Conservation (phyloP, 2,113 vertebrate genomes). For the Chloebia gouldiae region DNA sequence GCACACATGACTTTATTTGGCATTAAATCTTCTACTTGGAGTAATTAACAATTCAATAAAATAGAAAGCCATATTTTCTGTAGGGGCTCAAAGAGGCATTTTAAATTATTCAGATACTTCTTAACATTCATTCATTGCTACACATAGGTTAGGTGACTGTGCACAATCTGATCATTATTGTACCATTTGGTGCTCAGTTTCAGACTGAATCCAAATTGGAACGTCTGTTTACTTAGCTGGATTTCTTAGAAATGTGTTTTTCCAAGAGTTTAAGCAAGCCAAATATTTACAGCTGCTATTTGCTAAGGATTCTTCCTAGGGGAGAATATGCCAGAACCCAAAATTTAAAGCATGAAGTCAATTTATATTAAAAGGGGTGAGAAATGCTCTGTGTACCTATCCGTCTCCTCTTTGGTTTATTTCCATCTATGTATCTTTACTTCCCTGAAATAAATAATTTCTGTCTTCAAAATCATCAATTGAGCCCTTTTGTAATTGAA, state of each 20-base stretch:
- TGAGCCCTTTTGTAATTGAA: background rate
- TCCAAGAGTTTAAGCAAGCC: background rate
- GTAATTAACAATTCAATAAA: background rate
- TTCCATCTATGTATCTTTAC: background rate
- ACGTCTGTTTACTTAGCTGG: background rate
- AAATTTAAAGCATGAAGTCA: background rate
- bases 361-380: background rate
- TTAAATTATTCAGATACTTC: background rate
- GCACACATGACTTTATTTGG: background rate
- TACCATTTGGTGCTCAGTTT: background rate
- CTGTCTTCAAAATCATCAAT: background rate
- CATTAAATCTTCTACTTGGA: background rate
- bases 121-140: background rate
- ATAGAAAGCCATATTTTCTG: background rate
- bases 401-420: background rate
- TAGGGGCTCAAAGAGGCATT: background rate
- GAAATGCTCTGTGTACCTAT: background rate
- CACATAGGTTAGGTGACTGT: background rate
- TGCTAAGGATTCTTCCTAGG: background rate
- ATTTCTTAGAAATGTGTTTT: background rate
- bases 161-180: background rate
- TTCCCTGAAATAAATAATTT: background rate
- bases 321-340: background rate
- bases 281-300: slow-evolving; percentile 2
- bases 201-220: background rate